Conservation (phyloP, 1,140 invertebrate species). For the Zaprionus ornatus region DNA sequence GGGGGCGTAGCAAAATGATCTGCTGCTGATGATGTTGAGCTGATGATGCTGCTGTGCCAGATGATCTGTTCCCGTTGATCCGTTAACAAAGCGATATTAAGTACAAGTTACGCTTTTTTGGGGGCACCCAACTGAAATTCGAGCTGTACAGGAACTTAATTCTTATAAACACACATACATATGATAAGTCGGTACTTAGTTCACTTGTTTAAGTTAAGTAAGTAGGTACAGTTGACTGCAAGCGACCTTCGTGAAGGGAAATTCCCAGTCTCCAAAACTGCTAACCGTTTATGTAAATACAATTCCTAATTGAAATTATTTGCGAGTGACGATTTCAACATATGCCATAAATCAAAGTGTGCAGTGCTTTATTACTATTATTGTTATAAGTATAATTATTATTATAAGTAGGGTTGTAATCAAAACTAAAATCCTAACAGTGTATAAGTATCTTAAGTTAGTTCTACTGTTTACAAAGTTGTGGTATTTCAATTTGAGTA, state of each 20-base stretch:
- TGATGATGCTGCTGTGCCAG: constrained; percentile 18
- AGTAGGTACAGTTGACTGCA: background rate
- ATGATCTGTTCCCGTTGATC: constrained; percentile 45
- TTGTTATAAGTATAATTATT: no score
- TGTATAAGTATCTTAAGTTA: no score
- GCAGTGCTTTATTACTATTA: no score
- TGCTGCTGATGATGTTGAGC: background rate
- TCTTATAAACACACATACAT: background rate
- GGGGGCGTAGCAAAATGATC: constrained; percentile 8
- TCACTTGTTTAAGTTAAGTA: background rate
- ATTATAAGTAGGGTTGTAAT: no score
- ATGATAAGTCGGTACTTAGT: background rate
- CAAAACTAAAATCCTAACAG: no score
- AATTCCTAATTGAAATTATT: background rate
- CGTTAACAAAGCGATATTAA: constrained; percentile 32
- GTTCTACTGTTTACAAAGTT: no score
- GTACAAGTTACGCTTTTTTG: constrained; percentile 13
- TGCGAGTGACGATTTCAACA: no score
- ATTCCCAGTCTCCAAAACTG: background rate
- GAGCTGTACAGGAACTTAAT: constrained; percentile 14
- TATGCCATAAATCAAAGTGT: no score
- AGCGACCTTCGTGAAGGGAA: background rate
- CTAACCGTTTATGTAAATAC: background rate
- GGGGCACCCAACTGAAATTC: constrained; percentile 23
- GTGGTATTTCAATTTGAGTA: no score